Percentiles rank a stretch among this genome's conserved stretches.
phyloP scores from a whole-genome alignment of 2,888 invertebrate genomes.

The Drosophila mimetica region DNA sequence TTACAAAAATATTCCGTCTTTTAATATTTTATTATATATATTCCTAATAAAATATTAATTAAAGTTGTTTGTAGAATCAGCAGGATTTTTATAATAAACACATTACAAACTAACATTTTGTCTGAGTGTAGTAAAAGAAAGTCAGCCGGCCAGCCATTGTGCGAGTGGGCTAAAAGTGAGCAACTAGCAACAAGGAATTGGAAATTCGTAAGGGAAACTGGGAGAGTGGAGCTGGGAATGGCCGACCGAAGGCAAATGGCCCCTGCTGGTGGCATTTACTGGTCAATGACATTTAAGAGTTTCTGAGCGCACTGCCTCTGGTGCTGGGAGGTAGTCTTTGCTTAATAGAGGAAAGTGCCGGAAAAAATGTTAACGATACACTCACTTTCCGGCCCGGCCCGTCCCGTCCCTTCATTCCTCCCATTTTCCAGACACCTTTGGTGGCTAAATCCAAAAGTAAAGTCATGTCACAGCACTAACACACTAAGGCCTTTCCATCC shows the following conservation, averaged over 20 bases:
- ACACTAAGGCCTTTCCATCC: slow-evolving; percentile 58
- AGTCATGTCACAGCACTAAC: slow-evolving; percentile 67
- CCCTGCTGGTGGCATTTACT: slow-evolving; percentile 74
- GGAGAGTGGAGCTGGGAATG: slow-evolving; percentile 15
- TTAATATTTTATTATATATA: too few species aligned
- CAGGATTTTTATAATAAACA: background rate
- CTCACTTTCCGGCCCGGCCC: slow-evolving; percentile 45
- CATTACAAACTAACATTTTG: background rate
- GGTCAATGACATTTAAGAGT: slow-evolving; percentile 81
- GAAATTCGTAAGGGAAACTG: slow-evolving; percentile 20
- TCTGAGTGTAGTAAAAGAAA: slow-evolving; percentile 59
- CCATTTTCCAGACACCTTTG: slow-evolving; percentile 14
- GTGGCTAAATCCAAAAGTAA: slow-evolving; percentile 61
- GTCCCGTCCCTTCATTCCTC: slow-evolving; percentile 1
- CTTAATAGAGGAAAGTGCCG: slow-evolving; percentile 66
- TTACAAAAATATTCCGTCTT: too few species aligned
- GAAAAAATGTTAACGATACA: slow-evolving; percentile 68
- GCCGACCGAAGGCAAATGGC: slow-evolving; percentile 33
- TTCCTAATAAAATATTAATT: too few species aligned
- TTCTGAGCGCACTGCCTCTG: slow-evolving; percentile 32
- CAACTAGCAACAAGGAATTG: slow-evolving; percentile 36
- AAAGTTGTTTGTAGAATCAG: too few species aligned
- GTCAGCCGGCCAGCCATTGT: slow-evolving; percentile 58
- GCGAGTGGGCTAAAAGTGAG: slow-evolving; percentile 78
- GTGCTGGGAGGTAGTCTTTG: slow-evolving; percentile 41